These are phyloP conservation scores for Narcine bancroftii DNA, from an alignment of 2,113 vertebrate species.

Conservation along the genomic window DNA sequence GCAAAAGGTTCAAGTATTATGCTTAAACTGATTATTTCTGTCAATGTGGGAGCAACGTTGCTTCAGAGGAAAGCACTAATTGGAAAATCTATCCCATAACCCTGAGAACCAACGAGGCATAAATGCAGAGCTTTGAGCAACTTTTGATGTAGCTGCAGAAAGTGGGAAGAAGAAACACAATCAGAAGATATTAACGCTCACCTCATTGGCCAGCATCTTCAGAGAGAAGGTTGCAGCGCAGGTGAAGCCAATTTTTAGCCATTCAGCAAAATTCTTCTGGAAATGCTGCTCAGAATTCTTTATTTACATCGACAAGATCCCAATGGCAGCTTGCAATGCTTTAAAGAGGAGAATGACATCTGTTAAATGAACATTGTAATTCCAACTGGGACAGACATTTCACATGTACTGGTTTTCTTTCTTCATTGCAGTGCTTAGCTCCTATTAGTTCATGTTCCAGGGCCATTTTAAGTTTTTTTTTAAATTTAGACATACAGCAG, in stretches of 20 bases:
- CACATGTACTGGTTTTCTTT: no score
- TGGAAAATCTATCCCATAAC: not conserved
- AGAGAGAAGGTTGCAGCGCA: not conserved
- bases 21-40: not conserved
- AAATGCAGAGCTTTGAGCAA: not conserved
- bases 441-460: no score
- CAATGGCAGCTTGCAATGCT: no score
- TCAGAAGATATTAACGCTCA: not conserved
- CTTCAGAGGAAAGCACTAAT: not conserved
- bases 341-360: not conserved
- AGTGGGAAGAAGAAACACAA: not conserved
- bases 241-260: not conserved
- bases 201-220: not conserved
- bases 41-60: not conserved
- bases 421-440: no score
- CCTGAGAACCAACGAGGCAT: not conserved
- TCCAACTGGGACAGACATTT: not conserved
- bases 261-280: not conserved
- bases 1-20: not conserved
- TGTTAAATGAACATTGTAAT: conserved; percentile 1
- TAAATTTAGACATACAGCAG: no score
- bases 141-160: not conserved
- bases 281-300: no score
- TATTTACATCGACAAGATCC: no score
- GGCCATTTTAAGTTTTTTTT: no score